Percentiles rank a stretch among this genome's conserved stretches.
Evolutionary conservation across 2,113 vertebrate genomes (phyloP).

Genomic region (Oryzias javanicus): DNA sequence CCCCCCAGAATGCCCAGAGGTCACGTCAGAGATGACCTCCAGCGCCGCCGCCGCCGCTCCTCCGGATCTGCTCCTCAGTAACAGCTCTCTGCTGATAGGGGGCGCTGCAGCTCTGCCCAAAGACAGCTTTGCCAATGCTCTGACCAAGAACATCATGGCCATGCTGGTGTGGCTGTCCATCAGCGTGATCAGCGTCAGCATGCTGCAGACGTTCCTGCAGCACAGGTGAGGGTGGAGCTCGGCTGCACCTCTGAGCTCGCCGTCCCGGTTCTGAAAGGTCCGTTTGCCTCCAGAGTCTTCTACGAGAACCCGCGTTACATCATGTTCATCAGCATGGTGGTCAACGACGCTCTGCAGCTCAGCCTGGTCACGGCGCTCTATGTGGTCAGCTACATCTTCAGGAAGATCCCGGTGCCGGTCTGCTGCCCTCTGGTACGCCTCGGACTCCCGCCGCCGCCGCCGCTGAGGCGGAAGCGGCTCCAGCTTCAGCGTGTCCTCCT

Average conservation of each 20-base stretch:
- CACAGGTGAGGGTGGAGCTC: slow-evolving; percentile 52
- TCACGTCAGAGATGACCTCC: slow-evolving; percentile 49
- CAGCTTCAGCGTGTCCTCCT: too few species aligned
- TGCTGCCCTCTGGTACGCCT: slow-evolving; percentile 70
- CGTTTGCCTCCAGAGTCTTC: slow-evolving; percentile 55
- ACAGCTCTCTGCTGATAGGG: slow-evolving; percentile 30
- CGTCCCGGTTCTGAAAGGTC: background rate
- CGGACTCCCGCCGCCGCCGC: background rate
- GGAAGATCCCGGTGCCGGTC: slow-evolving; percentile 66
- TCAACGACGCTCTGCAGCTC: slow-evolving; percentile 79
- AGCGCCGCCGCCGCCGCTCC: slow-evolving; percentile 13
- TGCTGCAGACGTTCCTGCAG: slow-evolving; percentile 75
- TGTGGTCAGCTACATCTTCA: slow-evolving; percentile 78
- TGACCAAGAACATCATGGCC: slow-evolving; percentile 76
- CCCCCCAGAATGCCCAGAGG: slow-evolving; percentile 13
- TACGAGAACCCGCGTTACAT: slow-evolving; percentile 80
- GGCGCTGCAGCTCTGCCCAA: slow-evolving; percentile 8
- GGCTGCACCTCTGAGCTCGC: too few species aligned
- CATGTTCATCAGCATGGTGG: slow-evolving; percentile 80
- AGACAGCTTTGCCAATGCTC: slow-evolving; percentile 70
- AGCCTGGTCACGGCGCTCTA: slow-evolving; percentile 74
- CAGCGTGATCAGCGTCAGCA: slow-evolving; percentile 74
- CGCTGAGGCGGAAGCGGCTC: background rate
- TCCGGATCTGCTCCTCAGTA: slow-evolving; percentile 26
- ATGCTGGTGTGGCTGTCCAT: slow-evolving; percentile 78